These are phyloP conservation scores for Rhodophaea formosa DNA, from an alignment of 2,888 invertebrate species.

Conservation along the genomic window DNA sequence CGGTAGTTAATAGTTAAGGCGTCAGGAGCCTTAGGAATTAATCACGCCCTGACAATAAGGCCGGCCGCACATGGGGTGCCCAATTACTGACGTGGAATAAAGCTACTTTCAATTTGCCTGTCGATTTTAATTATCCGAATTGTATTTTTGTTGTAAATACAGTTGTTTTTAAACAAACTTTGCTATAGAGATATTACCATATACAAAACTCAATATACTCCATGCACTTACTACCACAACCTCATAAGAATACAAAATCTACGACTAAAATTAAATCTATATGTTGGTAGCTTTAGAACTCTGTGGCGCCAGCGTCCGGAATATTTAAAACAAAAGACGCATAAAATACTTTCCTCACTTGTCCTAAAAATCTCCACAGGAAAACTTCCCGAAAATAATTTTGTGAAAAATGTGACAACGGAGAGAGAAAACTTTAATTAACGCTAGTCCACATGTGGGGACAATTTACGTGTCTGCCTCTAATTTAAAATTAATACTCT, in stretches of 20 bases:
- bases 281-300: background rate
- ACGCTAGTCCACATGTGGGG: slow-evolving; percentile 60
- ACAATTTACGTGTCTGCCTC: slow-evolving; percentile 62
- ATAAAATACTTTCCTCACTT: background rate
- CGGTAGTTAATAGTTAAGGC: slow-evolving; percentile 45
- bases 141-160: background rate
- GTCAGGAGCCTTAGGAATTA: slow-evolving; percentile 54
- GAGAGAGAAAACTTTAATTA: slow-evolving; percentile 58
- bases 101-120: slow-evolving; percentile 15
- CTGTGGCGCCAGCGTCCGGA: background rate
- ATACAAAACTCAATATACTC: no score
- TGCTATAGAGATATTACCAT: no score
- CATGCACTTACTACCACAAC: no score
- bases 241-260: no score
- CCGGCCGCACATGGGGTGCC: slow-evolving; percentile 27
- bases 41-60: slow-evolving; percentile 46
- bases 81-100: background rate
- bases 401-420: slow-evolving; percentile 34
- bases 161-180: no score
- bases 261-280: no score
- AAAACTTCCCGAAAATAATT: slow-evolving; percentile 24
- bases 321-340: slow-evolving; percentile 9
- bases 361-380: slow-evolving; percentile 6
- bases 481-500: slow-evolving; percentile 76
- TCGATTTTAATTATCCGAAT: background rate